Conservation (phyloP, 2,113 vertebrate species). For the Spea multiplicata region DNA sequence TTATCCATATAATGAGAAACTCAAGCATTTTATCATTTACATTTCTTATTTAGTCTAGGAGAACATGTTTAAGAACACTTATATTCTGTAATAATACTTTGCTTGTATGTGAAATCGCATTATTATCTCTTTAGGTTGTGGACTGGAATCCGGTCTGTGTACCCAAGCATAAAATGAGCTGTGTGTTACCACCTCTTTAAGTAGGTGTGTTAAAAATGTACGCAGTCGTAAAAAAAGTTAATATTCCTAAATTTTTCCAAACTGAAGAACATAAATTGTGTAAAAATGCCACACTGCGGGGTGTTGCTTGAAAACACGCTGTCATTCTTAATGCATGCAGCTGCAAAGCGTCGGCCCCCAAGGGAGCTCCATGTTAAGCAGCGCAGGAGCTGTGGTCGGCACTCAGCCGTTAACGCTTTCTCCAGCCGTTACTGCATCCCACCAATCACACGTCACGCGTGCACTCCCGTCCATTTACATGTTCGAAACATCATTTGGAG, state of each 20-base stretch:
- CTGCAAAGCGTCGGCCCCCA: not conserved
- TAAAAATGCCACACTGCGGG: not conserved
- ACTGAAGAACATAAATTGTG: slow-evolving; percentile 11
- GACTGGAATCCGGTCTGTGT: too few relatives aligned
- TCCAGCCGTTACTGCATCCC: not conserved
- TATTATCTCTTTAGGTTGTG: too few relatives aligned
- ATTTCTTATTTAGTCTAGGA: too few relatives aligned
- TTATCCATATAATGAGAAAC: too few relatives aligned
- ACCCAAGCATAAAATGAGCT: too few relatives aligned
- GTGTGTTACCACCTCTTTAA: too few relatives aligned
- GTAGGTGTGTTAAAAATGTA: too few relatives aligned
- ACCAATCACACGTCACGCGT: not conserved
- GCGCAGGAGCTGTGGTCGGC: not conserved
- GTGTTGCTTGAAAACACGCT: not conserved
- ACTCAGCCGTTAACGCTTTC: not conserved
- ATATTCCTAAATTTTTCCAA: not conserved
- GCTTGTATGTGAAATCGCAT: too few relatives aligned
- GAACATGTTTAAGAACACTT: too few relatives aligned
- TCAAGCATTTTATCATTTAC: too few relatives aligned
- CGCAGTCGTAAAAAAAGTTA: not conserved
- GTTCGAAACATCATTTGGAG: slow-evolving; percentile 13
- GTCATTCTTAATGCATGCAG: slow-evolving; percentile 17
- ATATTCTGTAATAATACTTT: too few relatives aligned
- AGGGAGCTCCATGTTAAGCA: not conserved
- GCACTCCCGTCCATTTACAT: not conserved